Conservation (phyloP, 2,888 invertebrate genomes). For the Leptopterna dolabrata region DNA sequence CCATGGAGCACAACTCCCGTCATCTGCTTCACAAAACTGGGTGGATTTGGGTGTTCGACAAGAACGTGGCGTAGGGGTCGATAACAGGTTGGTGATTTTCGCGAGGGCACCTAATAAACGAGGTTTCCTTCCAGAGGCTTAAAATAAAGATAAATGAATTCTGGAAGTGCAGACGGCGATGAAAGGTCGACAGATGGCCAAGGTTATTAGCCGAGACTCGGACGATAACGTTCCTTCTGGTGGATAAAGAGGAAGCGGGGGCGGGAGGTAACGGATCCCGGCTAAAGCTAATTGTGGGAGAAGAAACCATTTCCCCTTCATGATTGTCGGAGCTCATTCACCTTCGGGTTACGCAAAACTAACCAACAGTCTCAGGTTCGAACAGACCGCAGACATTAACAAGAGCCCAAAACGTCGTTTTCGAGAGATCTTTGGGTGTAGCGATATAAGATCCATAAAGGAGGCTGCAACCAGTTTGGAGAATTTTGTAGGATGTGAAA, state of each 20-base stretch:
- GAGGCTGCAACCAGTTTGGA: too few species aligned
- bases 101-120: too few species aligned
- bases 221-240: background rate
- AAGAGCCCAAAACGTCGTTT: too few species aligned
- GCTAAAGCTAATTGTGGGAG: slow-evolving; percentile 27
- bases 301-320: slow-evolving; percentile 24
- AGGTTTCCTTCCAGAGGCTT: background rate
- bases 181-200: slow-evolving; percentile 7
- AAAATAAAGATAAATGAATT: background rate
- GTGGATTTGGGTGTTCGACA: too few species aligned
- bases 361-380: background rate
- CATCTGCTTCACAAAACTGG: too few species aligned
- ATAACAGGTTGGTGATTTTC: too few species aligned
- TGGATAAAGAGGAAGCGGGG: background rate
- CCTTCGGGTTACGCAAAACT: slow-evolving; percentile 1
- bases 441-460: too few species aligned
- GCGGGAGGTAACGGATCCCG: slow-evolving; percentile 1
- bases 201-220: background rate
- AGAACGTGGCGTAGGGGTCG: too few species aligned
- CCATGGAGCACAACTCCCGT: too few species aligned
- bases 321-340: slow-evolving; percentile 22
- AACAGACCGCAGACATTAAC: background rate
- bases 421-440: too few species aligned
- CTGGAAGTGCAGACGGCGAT: background rate
- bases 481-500: too few species aligned